phyloP scores from a whole-genome alignment of 2,113 vertebrate species.

The Morone chrysops region DNA sequence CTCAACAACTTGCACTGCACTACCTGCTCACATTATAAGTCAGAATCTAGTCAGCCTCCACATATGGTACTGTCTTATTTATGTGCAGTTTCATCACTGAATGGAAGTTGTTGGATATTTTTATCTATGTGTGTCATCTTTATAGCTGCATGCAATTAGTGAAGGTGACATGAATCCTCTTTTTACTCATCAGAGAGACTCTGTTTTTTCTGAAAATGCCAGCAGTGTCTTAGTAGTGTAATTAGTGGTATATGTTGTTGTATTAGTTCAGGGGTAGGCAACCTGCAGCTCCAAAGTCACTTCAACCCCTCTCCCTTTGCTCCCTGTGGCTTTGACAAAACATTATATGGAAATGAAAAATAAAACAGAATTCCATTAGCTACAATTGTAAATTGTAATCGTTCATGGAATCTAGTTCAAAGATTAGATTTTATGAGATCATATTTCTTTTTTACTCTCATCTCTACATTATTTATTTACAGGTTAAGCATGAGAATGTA shows the following conservation, averaged over 20 bases:
- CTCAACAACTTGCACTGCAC: background rate
- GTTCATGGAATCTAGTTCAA: background rate
- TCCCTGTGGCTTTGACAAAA: too few species aligned
- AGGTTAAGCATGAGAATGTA: too few species aligned
- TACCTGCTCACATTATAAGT: background rate
- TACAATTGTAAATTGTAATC: background rate
- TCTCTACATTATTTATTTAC: background rate
- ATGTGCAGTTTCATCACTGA: background rate
- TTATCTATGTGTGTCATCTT: background rate
- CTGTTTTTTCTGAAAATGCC: background rate
- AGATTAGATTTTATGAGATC: background rate
- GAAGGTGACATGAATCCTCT: background rate
- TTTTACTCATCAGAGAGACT: background rate
- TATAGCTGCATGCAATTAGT: too few species aligned
- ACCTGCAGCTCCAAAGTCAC: too few species aligned
- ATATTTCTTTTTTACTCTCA: background rate
- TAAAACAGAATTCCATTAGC: background rate
- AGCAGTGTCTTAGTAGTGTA: background rate
- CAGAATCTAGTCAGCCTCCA: background rate
- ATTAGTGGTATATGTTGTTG: background rate
- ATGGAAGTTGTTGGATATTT: background rate
- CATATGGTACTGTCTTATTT: background rate
- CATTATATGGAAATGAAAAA: background rate
- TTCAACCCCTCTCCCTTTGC: too few species aligned
- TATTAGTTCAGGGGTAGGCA: background rate